Evolutionary conservation across 1,140 invertebrate genomes (phyloP).

Genomic region (Limonius californicus): DNA sequence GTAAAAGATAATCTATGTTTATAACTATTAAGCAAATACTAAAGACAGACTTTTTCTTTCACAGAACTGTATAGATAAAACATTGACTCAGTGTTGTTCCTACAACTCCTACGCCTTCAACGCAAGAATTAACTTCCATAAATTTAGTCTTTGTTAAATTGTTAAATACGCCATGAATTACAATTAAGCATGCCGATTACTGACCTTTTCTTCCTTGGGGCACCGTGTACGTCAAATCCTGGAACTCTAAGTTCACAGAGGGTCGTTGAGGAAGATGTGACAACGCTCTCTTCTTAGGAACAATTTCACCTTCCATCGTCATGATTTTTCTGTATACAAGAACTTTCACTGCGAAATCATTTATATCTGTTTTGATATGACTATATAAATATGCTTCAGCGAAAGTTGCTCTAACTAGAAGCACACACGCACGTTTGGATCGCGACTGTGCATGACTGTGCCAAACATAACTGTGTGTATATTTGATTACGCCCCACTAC

Average conservation of each 20-base stretch:
- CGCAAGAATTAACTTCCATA: too few relatives aligned
- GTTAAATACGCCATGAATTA: too few relatives aligned
- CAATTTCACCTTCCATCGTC: not conserved
- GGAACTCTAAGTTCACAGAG: constrained; percentile 68
- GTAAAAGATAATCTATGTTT: too few relatives aligned
- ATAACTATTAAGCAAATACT: too few relatives aligned
- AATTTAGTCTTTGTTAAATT: too few relatives aligned
- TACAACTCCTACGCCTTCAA: too few relatives aligned
- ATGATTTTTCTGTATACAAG: too few relatives aligned
- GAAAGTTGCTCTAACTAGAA: not conserved
- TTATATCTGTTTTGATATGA: not conserved
- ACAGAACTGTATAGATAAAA: too few relatives aligned
- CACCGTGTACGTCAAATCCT: constrained; percentile 65
- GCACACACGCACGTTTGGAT: not conserved
- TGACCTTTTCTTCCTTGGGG: constrained; percentile 61
- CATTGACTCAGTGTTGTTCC: too few relatives aligned
- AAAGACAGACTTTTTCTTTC: too few relatives aligned
- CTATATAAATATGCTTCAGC: not conserved
- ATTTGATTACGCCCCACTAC: not conserved
- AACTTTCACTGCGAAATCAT: not conserved
- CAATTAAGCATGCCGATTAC: constrained; percentile 26
- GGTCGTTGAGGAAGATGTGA: constrained; percentile 56
- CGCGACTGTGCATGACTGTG: too few relatives aligned
- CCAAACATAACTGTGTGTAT: not conserved
- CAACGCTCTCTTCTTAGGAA: not conserved